Evolutionary conservation across 1,140 invertebrate genomes (phyloP), one percentile per base, ranked within the genome.

Genomic region (Drosophila ironensis): DNA sequence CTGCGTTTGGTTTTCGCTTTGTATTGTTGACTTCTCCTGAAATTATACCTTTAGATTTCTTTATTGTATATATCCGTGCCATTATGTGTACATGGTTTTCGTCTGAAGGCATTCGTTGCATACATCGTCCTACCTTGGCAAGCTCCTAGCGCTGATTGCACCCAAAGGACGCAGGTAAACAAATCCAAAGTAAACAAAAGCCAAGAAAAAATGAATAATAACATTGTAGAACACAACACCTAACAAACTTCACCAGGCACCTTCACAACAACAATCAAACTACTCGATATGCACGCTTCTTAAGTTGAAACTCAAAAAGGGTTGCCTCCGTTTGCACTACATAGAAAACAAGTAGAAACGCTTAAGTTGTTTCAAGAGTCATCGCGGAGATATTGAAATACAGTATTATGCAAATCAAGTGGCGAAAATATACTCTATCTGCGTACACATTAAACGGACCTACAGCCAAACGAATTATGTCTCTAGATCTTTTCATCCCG

Each of bases 51-150:
- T 2, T 20, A 20, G 4, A 3, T n/a, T 20, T 20, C 37, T 14
- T 6, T 24, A 14, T 16, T 16, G 25, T 41, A 54, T 24, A 40
- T 41, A 11, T 4, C 7, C 8, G 30, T 33, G 14, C n/a, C 25
- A 59, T 45, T 46, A 28, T 46, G 28, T 61, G 59, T 63, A 45
- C 17, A 63, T 61, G 40, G 38, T 47, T 61, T 46, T 27, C 45
- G 40, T 63, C 57, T 63, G 50, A 60, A 63, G 59, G 33, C 54
- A 63, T 61, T 47, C 59, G 40, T 63, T 63, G 56, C 59, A 63
- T 61, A 63, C 56, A 33, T 27, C 59, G 59, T 63, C 59, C 54
- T 63, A 61, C 54, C 17, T 63, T 47, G 59, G 59, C 59, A 63
- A 63, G 42, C 59, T 63, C 44, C 33, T 63, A 63, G 54, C 40